phyloP scores from a whole-genome alignment of 2,113 vertebrate genomes.

The Argyrosomus japonicus region DNA sequence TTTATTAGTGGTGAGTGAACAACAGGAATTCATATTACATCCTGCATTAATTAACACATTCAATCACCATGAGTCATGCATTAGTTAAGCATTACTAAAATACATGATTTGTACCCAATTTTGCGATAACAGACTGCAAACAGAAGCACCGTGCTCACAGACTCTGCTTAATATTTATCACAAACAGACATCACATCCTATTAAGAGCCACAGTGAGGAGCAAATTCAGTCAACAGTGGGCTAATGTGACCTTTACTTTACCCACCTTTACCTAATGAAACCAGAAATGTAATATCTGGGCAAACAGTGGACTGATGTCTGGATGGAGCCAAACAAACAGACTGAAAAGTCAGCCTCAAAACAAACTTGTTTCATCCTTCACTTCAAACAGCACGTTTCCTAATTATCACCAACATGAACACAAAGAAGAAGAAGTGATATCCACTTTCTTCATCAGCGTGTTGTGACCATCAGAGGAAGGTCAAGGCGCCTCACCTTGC shows the following conservation, averaged over 20 bases:
- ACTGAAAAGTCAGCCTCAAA: not conserved
- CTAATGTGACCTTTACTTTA: not conserved
- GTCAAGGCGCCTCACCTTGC: not conserved
- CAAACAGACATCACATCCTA: not conserved
- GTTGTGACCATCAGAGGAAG: not conserved
- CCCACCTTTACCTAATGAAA: not conserved
- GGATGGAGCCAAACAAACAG: not conserved
- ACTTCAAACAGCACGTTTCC: not conserved
- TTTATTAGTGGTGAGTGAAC: too few species aligned
- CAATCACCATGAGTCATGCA: too few species aligned
- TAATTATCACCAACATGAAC: not conserved
- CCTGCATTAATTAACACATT: too few species aligned
- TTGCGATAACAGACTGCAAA: not conserved
- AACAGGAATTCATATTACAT: too few species aligned
- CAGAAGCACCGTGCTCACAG: not conserved
- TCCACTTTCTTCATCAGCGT: not conserved
- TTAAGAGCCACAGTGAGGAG: not conserved
- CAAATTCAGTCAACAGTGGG: not conserved
- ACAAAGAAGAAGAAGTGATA: too few species aligned
- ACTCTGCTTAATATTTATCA: slow-evolving; percentile 4
- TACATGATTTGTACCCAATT: too few species aligned
- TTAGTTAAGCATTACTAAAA: too few species aligned
- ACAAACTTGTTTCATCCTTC: not conserved
- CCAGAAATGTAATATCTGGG: not conserved
- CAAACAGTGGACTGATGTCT: not conserved